These are phyloP conservation scores for Bimastos eiseni DNA, from an alignment of 2,888 invertebrate species.

Conservation along the genomic window DNA sequence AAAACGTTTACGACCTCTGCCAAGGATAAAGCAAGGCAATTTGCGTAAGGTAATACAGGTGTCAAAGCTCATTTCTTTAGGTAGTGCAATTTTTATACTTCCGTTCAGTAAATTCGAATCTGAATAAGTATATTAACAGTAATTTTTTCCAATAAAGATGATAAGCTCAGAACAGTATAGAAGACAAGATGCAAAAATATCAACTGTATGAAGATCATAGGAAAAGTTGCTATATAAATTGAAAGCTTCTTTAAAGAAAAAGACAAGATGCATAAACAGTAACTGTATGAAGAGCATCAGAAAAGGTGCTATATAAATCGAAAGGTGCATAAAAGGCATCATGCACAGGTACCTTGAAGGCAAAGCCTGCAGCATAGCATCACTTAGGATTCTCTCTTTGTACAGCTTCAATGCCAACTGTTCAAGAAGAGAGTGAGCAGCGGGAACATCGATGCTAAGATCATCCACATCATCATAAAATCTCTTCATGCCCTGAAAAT, in stretches of 20 bases:
- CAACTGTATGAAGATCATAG: no score
- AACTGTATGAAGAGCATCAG: not conserved
- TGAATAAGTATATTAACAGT: no score
- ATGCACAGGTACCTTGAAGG: conserved; percentile 60
- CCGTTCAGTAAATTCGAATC: no score
- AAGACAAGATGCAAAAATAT: no score
- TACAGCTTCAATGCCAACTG: conserved; percentile 80
- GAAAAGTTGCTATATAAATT: no score
- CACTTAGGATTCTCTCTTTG: conserved; percentile 71
- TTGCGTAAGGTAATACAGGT: not conserved
- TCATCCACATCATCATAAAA: conserved; percentile 87
- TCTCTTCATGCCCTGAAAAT: conserved; percentile 76
- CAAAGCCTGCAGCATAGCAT: conserved; percentile 74
- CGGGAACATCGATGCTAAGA: conserved; percentile 87
- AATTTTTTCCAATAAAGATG: no score
- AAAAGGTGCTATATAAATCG: not conserved
- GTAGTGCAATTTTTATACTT: no score
- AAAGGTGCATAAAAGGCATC: conserved; percentile 26
- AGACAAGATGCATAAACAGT: not conserved
- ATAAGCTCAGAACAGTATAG: no score
- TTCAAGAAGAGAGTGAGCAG: conserved; percentile 84
- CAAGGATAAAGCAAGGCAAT: conserved; percentile 43
- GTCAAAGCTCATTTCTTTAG: not conserved
- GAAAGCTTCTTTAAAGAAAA: no score
- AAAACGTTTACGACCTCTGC: conserved; percentile 87